Evolutionary conservation across 2,113 vertebrate species (phyloP), one percentile per base, ranked within the genome.

Genomic region (Lasiurus cinereus): DNA sequence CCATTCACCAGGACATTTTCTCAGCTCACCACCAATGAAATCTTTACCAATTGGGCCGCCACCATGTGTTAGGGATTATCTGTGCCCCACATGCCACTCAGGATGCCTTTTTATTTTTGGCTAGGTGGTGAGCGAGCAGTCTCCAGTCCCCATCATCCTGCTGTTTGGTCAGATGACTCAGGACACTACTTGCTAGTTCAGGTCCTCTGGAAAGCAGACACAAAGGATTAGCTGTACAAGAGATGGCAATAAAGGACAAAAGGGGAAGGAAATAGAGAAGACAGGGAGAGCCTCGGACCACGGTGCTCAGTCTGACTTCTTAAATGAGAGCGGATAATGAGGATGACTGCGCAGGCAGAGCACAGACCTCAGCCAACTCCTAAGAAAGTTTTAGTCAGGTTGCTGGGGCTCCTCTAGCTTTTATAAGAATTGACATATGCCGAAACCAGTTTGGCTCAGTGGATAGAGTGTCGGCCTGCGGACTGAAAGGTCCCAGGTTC

Each of bases 81-180:
- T 21, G 27, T 14, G 16, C 54, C 66, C 33, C 31, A 24, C 33
- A n/a, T 69, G 16, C 21, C 59, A 69, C 22, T 64, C 12, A 0
- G 2, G 14, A 33, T 48, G 48, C 9, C 19, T 64, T 66, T 39
- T 80, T 11, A 5, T 5, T 22, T 64, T 33, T 48, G 6, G 48
- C 31, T 19, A 33, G 33, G 56, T 29, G 7, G 13, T 56, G 18
- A 48, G 18, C 39, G 3, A 78, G 21, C 21, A 56, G 15, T 59
- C 16, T 22, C 50, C 27, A n/a, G 27, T 67, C 12, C 52, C 13
- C 36, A 48, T 33, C 59, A 62, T 27, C 59, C 13, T 43, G 66
- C 31, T 48, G 4, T 70, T 85, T 79, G 76, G 39, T 88, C 87
- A 92, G 56, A 86, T 96, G 83, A 91, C 64, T 87, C 33, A 80